Evolutionary conservation across 2,113 vertebrate genomes (phyloP).

Genomic region (Pungitius pungitius): DNA sequence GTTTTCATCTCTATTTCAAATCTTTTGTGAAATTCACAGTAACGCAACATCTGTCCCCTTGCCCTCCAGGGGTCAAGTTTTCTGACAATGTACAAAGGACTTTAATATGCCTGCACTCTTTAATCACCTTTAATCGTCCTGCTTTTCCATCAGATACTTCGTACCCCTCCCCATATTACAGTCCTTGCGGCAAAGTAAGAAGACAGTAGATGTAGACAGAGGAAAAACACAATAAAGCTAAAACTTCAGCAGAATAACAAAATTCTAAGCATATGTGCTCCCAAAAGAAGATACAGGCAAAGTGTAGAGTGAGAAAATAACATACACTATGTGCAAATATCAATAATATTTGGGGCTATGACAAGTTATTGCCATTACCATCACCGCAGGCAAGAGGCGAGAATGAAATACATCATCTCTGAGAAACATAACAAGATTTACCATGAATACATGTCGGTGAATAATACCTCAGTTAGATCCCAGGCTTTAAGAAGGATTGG

Average conservation of each 20-base stretch:
- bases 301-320: constrained; percentile 54
- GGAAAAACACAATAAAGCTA: constrained; percentile 14
- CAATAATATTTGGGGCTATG: constrained; percentile 48
- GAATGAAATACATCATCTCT: too few species aligned
- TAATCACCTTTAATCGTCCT: constrained; percentile 44
- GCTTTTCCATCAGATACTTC: constrained; percentile 31
- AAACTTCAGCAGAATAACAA: constrained; percentile 48
- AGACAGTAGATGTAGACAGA: constrained; percentile 1
- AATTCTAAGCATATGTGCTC: constrained; percentile 38
- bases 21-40: constrained; percentile 36
- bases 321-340: constrained; percentile 24
- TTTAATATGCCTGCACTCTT: constrained; percentile 15
- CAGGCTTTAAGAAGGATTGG: constrained; percentile 26
- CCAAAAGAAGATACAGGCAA: constrained; percentile 36
- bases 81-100: constrained; percentile 11
- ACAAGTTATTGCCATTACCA: constrained; percentile 56
- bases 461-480: constrained; percentile 37
- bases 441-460: constrained; percentile 29
- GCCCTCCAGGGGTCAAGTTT: constrained; percentile 36
- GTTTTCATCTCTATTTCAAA: constrained; percentile 35
- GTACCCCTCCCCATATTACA: neutral
- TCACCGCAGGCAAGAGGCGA: constrained; percentile 58
- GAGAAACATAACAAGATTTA: too few species aligned
- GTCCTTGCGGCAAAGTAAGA: constrained; percentile 5
- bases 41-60: neutral